Percentiles rank a stretch among this genome's conserved stretches.
phyloP scores from a whole-genome alignment of 2,113 vertebrate genomes.

The Hippocampus zosterae region DNA sequence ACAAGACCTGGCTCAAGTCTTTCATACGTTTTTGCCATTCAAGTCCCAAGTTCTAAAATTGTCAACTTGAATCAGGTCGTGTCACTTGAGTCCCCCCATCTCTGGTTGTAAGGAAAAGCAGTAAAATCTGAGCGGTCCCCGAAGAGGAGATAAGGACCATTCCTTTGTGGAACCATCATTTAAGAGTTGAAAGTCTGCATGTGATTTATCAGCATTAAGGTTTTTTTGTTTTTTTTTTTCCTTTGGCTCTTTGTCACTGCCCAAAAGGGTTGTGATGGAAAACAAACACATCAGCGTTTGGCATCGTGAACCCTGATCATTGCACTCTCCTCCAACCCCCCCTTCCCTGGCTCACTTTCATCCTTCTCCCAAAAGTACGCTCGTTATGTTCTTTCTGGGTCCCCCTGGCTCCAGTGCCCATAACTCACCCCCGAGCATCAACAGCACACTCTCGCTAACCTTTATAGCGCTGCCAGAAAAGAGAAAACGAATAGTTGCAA shows the following conservation, averaged over 20 bases:
- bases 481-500: slow-evolving; percentile 58
- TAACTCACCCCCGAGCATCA: slow-evolving; percentile 73
- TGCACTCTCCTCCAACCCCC: slow-evolving; percentile 60
- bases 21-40: neutral
- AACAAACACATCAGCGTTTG: slow-evolving; percentile 78
- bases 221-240: slow-evolving; percentile 55
- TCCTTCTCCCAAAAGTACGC: slow-evolving; percentile 68
- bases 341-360: slow-evolving; percentile 54
- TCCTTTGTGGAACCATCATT: slow-evolving; percentile 56
- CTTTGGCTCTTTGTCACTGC: slow-evolving; percentile 62
- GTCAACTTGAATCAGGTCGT: neutral
- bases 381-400: slow-evolving; percentile 69
- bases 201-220: slow-evolving; percentile 67
- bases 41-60: neutral
- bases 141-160: slow-evolving; percentile 44
- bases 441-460: slow-evolving; percentile 70
- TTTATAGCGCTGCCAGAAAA: slow-evolving; percentile 69
- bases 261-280: slow-evolving; percentile 72
- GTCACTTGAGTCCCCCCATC: neutral
- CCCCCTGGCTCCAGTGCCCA: slow-evolving; percentile 72
- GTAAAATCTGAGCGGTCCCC: neutral
- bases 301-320: slow-evolving; percentile 69
- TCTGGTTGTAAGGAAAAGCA: neutral
- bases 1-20: neutral
- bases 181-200: slow-evolving; percentile 61